These are phyloP conservation scores for Drosophila hamatofila DNA, from an alignment of 2,888 invertebrate genomes.

Conservation along the genomic window DNA sequence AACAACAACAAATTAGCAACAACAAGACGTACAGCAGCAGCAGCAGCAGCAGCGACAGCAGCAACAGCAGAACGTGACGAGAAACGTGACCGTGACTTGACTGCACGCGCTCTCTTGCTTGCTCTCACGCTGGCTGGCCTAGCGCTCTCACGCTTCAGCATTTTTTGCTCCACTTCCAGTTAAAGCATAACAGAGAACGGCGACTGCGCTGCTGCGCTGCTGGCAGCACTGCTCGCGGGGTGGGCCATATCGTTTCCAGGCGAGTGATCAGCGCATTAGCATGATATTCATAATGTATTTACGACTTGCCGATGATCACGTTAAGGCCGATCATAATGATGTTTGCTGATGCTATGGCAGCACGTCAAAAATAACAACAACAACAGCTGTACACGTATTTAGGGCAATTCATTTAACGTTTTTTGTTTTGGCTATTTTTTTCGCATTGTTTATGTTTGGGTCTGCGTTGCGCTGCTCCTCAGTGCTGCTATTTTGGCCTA, in stretches of 20 bases:
- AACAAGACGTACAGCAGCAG: slow-evolving; percentile 28
- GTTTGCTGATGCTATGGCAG: slow-evolving; percentile 39
- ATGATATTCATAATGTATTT: slow-evolving; percentile 49
- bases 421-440: slow-evolving; percentile 42
- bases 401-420: slow-evolving; percentile 75
- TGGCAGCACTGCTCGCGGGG: slow-evolving; percentile 25
- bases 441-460: slow-evolving; percentile 18
- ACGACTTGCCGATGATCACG: slow-evolving; percentile 39
- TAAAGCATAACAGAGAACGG: slow-evolving; percentile 19
- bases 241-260: slow-evolving; percentile 64
- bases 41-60: slow-evolving; percentile 16
- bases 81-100: slow-evolving; percentile 78
- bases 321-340: slow-evolving; percentile 39
- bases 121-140: slow-evolving; percentile 30
- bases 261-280: slow-evolving; percentile 72
- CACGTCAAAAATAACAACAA: slow-evolving; percentile 33
- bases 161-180: slow-evolving; percentile 62
- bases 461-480: slow-evolving; percentile 12
- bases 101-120: slow-evolving; percentile 27
- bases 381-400: slow-evolving; percentile 60
- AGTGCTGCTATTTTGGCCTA: too few relatives aligned
- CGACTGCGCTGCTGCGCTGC: slow-evolving; percentile 8
- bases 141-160: slow-evolving; percentile 35
- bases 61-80: slow-evolving; percentile 67
- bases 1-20: slow-evolving; percentile 21